Evolutionary conservation across 2,888 invertebrate species (phyloP), one percentile per base, ranked within the genome.

Genomic region (Eretmocerus hayati): DNA sequence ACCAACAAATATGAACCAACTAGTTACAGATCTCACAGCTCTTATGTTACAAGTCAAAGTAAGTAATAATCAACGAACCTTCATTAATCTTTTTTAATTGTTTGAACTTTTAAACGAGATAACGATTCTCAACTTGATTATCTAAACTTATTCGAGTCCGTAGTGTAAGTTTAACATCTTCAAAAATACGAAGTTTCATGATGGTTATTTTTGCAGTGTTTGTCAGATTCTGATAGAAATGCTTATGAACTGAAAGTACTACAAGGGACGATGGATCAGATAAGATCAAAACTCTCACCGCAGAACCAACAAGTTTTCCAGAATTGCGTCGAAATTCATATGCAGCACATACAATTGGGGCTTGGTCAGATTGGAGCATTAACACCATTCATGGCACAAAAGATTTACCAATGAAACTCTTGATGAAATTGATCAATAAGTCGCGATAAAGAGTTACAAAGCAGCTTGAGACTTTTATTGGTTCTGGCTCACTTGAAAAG

Each of bases 181-280:
- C 36, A 21, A 41, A 42, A 33, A 22, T 21, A 44, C 15, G n/a
- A 21, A 38, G 5, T 21, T 26, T 23, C 42, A 36, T n/a, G 16
- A 31, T 37, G 26, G 26, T 26, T 26, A 26, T 26, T 26, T 26
- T 60, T 60, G 11, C 63, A 77, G 77, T 83, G 83, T 65, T 73
- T 81, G 50, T 79, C 87, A 6, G 85, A 86, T 70, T 85, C 85
- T 2, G 86, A 90, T 65, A 83, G 87, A 67, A 93, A 90, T 71
- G 87, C 90, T 2, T 92, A 91, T 72, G 93, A 95, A 67, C 76
- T 94, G 46, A 87, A 88, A 71, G 88, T 91, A 18, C 75, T 93
- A 37, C 90, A 92, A 73, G 93, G 91, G 18, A 90, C 94, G 33
- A 85, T 95, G 76, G 86, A 87, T 62, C 87, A 92, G 66, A 89